These are phyloP conservation scores for Nerophis ophidion DNA, from an alignment of 2,113 vertebrate genomes.

Conservation along the genomic window DNA sequence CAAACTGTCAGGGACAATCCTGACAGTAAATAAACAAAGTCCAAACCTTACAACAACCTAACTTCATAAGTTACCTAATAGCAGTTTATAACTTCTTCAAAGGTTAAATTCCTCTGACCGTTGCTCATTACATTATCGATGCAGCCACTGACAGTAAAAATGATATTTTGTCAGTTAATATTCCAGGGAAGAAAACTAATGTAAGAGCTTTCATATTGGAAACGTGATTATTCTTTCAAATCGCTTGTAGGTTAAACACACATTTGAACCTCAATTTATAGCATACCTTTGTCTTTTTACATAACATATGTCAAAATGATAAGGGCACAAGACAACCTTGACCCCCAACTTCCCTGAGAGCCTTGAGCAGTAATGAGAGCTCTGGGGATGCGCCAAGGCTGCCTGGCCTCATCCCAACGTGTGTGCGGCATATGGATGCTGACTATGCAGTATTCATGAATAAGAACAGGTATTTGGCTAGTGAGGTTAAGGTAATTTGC, in stretches of 20 bases:
- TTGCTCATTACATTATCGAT: not conserved
- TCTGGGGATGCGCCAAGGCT: not conserved
- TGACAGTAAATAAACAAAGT: too few species aligned
- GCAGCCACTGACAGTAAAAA: not conserved
- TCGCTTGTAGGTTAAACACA: not conserved
- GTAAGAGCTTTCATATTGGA: not conserved
- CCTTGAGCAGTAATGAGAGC: not conserved
- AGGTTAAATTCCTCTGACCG: not conserved
- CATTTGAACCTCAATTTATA: not conserved
- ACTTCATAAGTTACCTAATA: too few species aligned
- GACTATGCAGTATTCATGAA: too few species aligned
- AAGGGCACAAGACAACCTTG: conserved; percentile 1
- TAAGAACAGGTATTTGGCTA: too few species aligned
- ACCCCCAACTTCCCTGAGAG: not conserved
- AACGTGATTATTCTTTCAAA: conserved; percentile 1
- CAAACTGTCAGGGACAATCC: too few species aligned
- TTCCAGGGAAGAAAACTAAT: not conserved
- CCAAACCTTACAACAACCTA: too few species aligned
- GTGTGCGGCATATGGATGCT: not conserved
- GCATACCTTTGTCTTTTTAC: not conserved
- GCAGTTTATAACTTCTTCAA: not conserved
- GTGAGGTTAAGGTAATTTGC: too few species aligned
- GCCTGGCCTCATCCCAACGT: not conserved
- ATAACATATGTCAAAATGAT: not conserved
- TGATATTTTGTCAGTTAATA: not conserved